Percentiles rank a stretch among this genome's conserved stretches.
Evolutionary conservation across 2,888 invertebrate species (phyloP).

Genomic region (Apodemia duryi): DNA sequence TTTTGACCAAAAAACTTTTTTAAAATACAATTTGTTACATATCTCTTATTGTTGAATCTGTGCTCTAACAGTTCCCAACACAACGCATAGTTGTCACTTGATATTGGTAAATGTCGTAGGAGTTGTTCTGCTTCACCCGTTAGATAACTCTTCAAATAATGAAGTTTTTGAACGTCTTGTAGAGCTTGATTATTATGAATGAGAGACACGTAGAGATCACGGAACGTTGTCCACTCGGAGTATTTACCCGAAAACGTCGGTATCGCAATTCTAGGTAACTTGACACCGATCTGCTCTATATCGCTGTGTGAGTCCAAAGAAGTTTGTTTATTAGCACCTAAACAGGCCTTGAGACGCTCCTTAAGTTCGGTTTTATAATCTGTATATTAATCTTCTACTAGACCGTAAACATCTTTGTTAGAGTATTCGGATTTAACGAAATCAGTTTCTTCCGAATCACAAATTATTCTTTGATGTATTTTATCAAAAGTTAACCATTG

Average conservation of each 20-base stretch:
- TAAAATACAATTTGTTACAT: background rate
- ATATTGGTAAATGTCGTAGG: background rate
- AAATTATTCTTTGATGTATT: too few species aligned
- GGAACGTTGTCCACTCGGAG: conserved; percentile 30
- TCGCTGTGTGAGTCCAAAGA: too few species aligned
- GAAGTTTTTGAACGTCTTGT: conserved; percentile 32
- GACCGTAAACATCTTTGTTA: too few species aligned
- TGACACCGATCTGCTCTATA: background rate
- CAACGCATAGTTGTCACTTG: background rate
- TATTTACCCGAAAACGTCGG: conserved; percentile 22
- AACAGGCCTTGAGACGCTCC: too few species aligned
- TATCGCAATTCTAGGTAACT: background rate
- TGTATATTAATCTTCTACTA: too few species aligned
- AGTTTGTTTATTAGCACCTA: too few species aligned
- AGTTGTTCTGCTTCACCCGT: conserved; percentile 33
- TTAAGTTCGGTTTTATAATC: too few species aligned
- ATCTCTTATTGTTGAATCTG: conserved; percentile 4
- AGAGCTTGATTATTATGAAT: conserved; percentile 30
- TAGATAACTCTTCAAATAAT: conserved; percentile 31
- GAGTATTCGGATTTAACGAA: too few species aligned
- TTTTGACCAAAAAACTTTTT: conserved; percentile 14
- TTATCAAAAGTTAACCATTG: too few species aligned
- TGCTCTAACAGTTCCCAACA: background rate
- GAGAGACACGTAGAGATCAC: conserved; percentile 29
- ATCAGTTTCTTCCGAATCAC: too few species aligned